These are phyloP conservation scores for Alloscopus bannaensis DNA, from an alignment of 2,888 invertebrate genomes.

Conservation along the genomic window DNA sequence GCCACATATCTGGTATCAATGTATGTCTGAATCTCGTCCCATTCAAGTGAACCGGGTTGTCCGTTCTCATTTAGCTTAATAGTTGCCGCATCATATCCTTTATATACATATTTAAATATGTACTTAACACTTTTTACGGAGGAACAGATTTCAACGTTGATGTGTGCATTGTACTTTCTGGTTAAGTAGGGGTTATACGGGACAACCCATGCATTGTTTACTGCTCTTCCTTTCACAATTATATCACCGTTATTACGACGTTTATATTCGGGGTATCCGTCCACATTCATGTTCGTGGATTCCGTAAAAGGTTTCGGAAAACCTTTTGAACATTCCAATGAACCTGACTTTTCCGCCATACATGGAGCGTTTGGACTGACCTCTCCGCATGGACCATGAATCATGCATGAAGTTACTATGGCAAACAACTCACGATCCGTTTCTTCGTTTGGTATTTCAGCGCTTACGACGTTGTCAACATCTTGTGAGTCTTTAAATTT, in stretches of 20 bases:
- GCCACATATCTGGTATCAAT: conserved; percentile 74
- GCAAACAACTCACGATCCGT: conserved; percentile 52
- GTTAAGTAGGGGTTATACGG: conserved; percentile 75
- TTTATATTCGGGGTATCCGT: conserved; percentile 24
- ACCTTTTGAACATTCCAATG: conserved; percentile 70
- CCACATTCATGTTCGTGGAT: conserved; percentile 8
- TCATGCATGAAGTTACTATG: conserved; percentile 64
- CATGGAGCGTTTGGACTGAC: conserved; percentile 65
- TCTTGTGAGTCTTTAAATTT: conserved; percentile 47
- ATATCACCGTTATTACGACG: conserved; percentile 26
- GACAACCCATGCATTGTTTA: conserved; percentile 75
- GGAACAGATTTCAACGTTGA: conserved; percentile 75
- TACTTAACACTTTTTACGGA: conserved; percentile 68
- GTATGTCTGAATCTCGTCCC: conserved; percentile 74
- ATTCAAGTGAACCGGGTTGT: too few species aligned
- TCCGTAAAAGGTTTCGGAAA: conserved; percentile 72
- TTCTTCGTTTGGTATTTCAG: conserved; percentile 71
- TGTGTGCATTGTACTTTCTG: conserved; percentile 74
- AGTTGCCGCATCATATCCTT: conserved; percentile 67
- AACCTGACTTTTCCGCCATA: conserved; percentile 70
- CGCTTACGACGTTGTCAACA: conserved; percentile 68
- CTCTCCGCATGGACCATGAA: conserved; percentile 73
- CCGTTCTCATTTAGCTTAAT: not conserved
- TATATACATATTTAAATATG: conserved; percentile 71
- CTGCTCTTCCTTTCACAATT: not conserved